Conservation (phyloP, 2,113 vertebrate species). For the Paracanthobrama guichenoti region DNA sequence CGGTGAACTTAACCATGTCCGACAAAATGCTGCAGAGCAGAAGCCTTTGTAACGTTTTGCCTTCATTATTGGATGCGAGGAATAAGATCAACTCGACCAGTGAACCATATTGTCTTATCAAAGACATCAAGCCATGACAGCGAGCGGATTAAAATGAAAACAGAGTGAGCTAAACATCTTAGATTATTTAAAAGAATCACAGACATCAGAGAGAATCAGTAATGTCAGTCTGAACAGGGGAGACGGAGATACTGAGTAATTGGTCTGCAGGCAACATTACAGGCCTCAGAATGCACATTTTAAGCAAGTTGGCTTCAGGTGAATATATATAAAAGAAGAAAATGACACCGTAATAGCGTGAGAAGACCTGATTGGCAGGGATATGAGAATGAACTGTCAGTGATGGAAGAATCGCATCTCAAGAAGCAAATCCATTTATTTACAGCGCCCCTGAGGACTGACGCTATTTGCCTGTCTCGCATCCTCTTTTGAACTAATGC, state of each 20-base stretch:
- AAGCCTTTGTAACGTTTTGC: background rate
- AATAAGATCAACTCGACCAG: background rate
- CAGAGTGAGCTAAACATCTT: slow-evolving; percentile 23
- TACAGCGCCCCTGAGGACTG: slow-evolving; percentile 16
- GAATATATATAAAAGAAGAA: slow-evolving; percentile 8
- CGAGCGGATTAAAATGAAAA: background rate
- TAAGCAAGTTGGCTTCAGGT: background rate
- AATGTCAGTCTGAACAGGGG: background rate
- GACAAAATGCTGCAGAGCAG: background rate
- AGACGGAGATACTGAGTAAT: background rate
- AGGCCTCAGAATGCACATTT: background rate
- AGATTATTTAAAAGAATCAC: slow-evolving; percentile 25
- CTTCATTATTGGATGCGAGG: background rate
- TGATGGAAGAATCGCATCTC: slow-evolving; percentile 7
- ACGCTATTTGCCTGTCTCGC: background rate
- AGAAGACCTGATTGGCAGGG: slow-evolving; percentile 6
- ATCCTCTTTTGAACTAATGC: slow-evolving; percentile 14
- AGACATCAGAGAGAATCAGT: slow-evolving; percentile 15
- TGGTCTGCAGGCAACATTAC: background rate
- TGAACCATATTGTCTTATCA: slow-evolving; percentile 19
- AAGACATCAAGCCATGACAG: slow-evolving; percentile 24
- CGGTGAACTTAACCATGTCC: background rate
- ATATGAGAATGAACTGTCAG: slow-evolving; percentile 28
- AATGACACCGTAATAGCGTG: slow-evolving; percentile 16
- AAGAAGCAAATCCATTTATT: slow-evolving; percentile 33